These are phyloP conservation scores for Mixornis gularis DNA, from an alignment of 2,113 vertebrate genomes.

Conservation along the genomic window DNA sequence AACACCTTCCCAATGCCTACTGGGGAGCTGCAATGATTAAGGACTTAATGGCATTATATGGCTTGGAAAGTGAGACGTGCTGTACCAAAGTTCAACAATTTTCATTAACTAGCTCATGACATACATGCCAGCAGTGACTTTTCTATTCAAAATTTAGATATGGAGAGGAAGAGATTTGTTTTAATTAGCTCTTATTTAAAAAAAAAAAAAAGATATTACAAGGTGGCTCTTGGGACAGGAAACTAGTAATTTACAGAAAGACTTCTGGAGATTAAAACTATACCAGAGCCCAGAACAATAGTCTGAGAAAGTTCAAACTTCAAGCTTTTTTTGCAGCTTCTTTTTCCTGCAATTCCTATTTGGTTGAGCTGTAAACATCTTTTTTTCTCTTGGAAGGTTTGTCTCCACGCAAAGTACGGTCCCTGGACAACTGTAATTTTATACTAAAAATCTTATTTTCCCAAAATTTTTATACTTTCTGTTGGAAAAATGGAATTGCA, in stretches of 20 bases:
- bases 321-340: neutral
- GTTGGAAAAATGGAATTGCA: neutral
- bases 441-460: neutral
- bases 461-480: neutral
- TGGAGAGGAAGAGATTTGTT: neutral
- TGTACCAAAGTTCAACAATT: neutral
- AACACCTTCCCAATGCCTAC: neutral
- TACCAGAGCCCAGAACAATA: neutral
- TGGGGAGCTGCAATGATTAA: neutral
- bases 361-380: neutral
- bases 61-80: neutral
- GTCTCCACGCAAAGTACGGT: rapidly evolving
- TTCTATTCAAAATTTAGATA: neutral
- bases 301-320: neutral
- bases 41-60: neutral
- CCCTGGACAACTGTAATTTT: neutral
- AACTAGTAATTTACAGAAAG: neutral
- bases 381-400: neutral
- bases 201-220: neutral
- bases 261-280: neutral
- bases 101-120: neutral
- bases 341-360: neutral
- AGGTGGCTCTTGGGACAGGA: neutral
- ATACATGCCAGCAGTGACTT: neutral
- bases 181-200: neutral